These are phyloP conservation scores for Trididemnum nubilum DNA, from an alignment of 23 tunicate genomes.

Conservation along the genomic window DNA sequence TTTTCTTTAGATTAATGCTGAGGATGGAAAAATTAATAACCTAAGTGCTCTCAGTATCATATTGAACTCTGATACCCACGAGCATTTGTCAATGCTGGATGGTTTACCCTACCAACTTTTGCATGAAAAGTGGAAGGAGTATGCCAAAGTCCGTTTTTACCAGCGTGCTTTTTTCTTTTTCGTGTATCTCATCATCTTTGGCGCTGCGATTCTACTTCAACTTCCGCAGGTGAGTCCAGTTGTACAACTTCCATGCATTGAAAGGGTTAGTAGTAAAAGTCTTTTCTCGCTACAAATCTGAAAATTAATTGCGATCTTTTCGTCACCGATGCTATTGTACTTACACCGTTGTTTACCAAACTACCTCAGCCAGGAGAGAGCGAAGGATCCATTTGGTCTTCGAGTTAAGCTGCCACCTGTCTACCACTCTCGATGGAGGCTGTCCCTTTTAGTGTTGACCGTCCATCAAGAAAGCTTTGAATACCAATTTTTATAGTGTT, in stretches of 20 bases:
- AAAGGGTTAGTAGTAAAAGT: too few relatives aligned
- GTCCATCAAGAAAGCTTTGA: too few relatives aligned
- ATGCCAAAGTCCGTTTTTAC: conserved; percentile 76
- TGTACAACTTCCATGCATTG: background rate
- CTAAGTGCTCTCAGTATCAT: conserved; percentile 74
- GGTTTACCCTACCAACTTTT: conserved; percentile 76
- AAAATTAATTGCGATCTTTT: too few relatives aligned
- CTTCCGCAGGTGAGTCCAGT: conserved; percentile 60
- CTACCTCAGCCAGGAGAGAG: too few relatives aligned
- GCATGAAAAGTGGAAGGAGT: conserved; percentile 92
- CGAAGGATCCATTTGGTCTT: too few relatives aligned
- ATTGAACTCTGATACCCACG: conserved; percentile 35
- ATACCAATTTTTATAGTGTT: too few relatives aligned
- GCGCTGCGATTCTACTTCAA: conserved; percentile 61
- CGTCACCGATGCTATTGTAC: too few relatives aligned
- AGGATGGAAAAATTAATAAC: conserved; percentile 61
- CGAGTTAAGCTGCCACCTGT: too few relatives aligned
- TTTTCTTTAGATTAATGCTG: conserved; percentile 64
- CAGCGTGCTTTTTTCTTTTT: conserved; percentile 33
- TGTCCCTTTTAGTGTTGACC: too few relatives aligned
- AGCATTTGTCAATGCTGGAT: conserved; percentile 89
- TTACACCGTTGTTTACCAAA: too few relatives aligned
- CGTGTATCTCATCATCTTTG: conserved; percentile 50
- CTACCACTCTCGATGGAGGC: too few relatives aligned
- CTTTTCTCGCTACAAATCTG: too few relatives aligned